Evolutionary conservation across 1,140 invertebrate genomes (phyloP), one percentile per base, ranked within the genome.

Genomic region (Hypothenemus hampei): DNA sequence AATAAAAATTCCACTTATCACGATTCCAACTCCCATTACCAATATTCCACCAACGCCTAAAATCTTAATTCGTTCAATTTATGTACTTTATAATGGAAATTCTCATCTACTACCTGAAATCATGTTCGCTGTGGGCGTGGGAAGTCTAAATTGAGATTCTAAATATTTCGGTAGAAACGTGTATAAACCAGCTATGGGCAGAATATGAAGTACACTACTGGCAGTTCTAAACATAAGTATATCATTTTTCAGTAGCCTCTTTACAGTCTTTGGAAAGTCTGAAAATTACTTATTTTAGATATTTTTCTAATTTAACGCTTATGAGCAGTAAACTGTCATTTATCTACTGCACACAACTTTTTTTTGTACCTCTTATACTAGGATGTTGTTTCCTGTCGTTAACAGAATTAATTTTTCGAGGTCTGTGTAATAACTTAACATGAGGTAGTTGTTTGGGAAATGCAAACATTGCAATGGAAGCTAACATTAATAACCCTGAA

Each of bases 141-240:
- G 83, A 63, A 94, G 73, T 55, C 88, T 79, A 75, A 95, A 96
- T 77, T 94, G 91, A 39, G 85, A 87, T 76, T 95, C 91, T 58
- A 96, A 74, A 72, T 94, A 96, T 72, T 96, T 96, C 40, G 93
- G 92, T 62, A 95, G 76, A 73, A 95, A 97, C 33, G 91, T 93
- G 72, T 94, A 93, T 6, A 93, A 77, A 3, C 91, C 92, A 49
- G 89, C 88, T 60, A 94, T 91, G 31, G 91, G 91, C 65, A 95
- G 77, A 62, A 95, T 81, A 67, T 94, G 90, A 6, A 96, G 77
- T 13, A 95, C 91, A 48, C 84, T 91, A 59, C 86, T 90, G 3
- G 90, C 88, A 7, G 89, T 93, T 15, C 91, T 78, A 69, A 87
- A 87, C 82, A 94, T 89, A 19, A 95, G 78, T 57, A 96, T 91